Base-by-base conservation (phyloP, 92 coral and sea anemone genomes). In the Umimayanthus kanabou region DNA sequence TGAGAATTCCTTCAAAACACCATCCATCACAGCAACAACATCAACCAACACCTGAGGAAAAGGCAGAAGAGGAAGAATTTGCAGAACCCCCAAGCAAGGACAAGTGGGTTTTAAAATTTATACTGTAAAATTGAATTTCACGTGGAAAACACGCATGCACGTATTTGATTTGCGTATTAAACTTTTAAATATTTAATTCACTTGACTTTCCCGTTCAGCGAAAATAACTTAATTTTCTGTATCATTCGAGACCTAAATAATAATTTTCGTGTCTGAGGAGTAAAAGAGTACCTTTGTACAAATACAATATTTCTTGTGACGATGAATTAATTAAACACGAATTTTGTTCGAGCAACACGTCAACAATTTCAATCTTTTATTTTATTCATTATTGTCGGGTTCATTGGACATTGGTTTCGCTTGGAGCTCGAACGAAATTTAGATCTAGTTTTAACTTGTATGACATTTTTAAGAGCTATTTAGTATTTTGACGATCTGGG, bases 11-110 rank as follows among this genome's bases (percentile, higher is more conserved):
- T 47, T 58, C 97, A 50, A 97, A 95, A 66, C 95, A 94, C 80
- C 99, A 97, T 79, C 95, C 90, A 30, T 66, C 88, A 5, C 90
- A 84, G 40, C 94, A 91, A 33, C 94, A 91, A 53, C 92, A 95
- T 67, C 92, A 85, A 6, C 94, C 89, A 30, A 94, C 97, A 8
- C 92, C 99, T 13, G 98, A 95, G 76, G 98, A 97, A 57, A 94
- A 97, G 73, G 98, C 96, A 1, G 99, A 92, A 83, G 96, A 97
- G 33, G 96, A 97, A 86, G 96, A 97, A 89, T 97, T 95, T 89
- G 99, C 92, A 23, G 99, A 97, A 72, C 90, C 88, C 16, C 85
- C 87, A 2, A 94, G 93, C 7, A 91, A 91, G 82, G 94, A 91
- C 79, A 95, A 93, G 98, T 95, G 72, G 82, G 91, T 80, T 25